Conservation (phyloP, 2,888 invertebrate species). For the Amiota minor region DNA sequence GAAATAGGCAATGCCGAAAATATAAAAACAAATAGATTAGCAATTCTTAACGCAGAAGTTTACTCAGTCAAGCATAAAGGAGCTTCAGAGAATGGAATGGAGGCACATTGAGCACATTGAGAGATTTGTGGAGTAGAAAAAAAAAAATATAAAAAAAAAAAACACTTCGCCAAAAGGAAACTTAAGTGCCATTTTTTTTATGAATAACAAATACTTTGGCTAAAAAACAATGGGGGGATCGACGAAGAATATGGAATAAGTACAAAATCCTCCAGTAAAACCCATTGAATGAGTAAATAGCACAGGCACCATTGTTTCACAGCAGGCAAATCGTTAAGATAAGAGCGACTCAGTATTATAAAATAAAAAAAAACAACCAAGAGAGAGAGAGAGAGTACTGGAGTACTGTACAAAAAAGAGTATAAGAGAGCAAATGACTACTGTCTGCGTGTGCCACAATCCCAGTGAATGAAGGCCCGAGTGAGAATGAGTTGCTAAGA, state of each 20-base stretch:
- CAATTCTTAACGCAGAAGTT: no score
- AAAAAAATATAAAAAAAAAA: slow-evolving; percentile 3
- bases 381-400: slow-evolving; percentile 25
- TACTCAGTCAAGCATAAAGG: no score
- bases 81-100: slow-evolving; percentile 10
- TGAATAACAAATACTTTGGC: not conserved
- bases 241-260: not conserved
- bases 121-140: not conserved
- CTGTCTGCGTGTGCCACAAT: no score
- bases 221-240: slow-evolving; percentile 11
- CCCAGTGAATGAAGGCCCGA: no score
- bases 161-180: not conserved
- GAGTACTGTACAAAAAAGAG: no score
- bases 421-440: no score
- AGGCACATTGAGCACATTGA: slow-evolving; percentile 9
- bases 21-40: not conserved
- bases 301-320: slow-evolving; percentile 27
- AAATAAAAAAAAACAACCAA: not conserved
- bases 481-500: no score
- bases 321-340: slow-evolving; percentile 51
- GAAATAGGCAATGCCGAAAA: slow-evolving; percentile 41
- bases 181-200: not conserved
- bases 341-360: slow-evolving; percentile 35
- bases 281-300: slow-evolving; percentile 30
- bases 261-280: no score